These are phyloP conservation scores for Himalopsyche japonica DNA, from an alignment of 2,888 invertebrate genomes.

Conservation along the genomic window DNA sequence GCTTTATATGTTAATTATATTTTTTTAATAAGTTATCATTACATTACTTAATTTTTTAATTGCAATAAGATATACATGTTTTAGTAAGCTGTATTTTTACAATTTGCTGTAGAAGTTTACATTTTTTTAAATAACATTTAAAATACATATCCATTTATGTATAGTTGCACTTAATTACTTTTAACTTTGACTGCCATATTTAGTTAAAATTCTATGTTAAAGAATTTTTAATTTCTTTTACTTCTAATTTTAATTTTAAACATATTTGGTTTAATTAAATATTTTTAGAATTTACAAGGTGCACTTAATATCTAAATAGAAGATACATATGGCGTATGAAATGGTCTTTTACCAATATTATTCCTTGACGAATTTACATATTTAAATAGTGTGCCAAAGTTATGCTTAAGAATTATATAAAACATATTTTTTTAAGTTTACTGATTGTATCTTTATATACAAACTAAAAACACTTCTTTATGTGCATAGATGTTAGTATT, in stretches of 20 bases:
- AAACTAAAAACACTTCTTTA: background rate
- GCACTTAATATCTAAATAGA: background rate
- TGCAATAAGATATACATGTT: too few species aligned
- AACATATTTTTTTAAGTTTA: background rate
- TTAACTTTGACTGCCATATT: background rate
- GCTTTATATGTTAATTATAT: too few species aligned
- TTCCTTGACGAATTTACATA: background rate
- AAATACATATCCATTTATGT: background rate
- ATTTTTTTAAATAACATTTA: background rate
- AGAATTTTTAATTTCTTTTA: background rate
- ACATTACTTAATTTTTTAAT: too few species aligned
- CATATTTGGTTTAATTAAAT: background rate
- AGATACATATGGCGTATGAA: background rate
- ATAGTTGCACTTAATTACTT: background rate
- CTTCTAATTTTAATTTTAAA: background rate
- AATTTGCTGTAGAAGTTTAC: too few species aligned
- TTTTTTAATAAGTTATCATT: too few species aligned
- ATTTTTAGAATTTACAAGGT: background rate
- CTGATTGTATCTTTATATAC: background rate
- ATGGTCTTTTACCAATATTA: background rate
- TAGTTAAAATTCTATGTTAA: background rate
- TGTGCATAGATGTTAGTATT: background rate
- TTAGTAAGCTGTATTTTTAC: too few species aligned
- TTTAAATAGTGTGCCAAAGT: background rate
- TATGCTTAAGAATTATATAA: constrained; percentile 2